Percentiles rank a stretch among this genome's conserved stretches.
Evolutionary conservation across 2,797 vertebrate species (phyloP).

Genomic region (Acanthornis magna): DNA sequence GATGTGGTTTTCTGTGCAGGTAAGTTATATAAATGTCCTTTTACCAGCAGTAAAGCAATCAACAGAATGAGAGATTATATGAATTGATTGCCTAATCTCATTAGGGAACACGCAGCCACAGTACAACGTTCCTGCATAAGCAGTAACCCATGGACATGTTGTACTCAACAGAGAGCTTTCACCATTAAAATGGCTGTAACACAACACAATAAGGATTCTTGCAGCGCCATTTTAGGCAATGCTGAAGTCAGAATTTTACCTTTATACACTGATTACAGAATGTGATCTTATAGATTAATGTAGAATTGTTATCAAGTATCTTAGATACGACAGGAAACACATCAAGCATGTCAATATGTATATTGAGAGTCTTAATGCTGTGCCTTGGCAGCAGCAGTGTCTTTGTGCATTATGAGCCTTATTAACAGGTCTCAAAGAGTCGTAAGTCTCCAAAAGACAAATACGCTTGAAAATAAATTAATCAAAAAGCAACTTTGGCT

Average conservation of each 20-base stretch:
- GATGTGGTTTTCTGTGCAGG: slow-evolving; percentile 80
- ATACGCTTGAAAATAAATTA: background rate
- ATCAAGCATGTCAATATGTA: background rate
- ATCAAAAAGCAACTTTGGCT: background rate
- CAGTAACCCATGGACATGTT: background rate
- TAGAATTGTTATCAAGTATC: background rate
- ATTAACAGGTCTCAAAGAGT: background rate
- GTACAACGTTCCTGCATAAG: slow-evolving; percentile 54
- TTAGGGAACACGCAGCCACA: slow-evolving; percentile 50
- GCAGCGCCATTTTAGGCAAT: background rate
- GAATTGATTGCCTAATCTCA: slow-evolving; percentile 64
- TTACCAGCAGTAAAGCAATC: slow-evolving; percentile 77
- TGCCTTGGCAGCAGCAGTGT: background rate
- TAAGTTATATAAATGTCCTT: slow-evolving; percentile 83
- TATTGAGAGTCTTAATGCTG: background rate
- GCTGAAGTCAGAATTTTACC: background rate
- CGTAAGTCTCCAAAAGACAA: background rate
- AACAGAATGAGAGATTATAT: slow-evolving; percentile 62
- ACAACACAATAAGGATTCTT: background rate
- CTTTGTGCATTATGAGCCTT: background rate
- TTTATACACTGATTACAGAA: background rate
- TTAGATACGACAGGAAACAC: background rate
- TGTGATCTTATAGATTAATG: background rate
- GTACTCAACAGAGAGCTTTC: background rate
- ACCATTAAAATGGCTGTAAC: background rate